Evolutionary conservation across 2,797 vertebrate genomes (phyloP).

Genomic region (Buceros bicornis): DNA sequence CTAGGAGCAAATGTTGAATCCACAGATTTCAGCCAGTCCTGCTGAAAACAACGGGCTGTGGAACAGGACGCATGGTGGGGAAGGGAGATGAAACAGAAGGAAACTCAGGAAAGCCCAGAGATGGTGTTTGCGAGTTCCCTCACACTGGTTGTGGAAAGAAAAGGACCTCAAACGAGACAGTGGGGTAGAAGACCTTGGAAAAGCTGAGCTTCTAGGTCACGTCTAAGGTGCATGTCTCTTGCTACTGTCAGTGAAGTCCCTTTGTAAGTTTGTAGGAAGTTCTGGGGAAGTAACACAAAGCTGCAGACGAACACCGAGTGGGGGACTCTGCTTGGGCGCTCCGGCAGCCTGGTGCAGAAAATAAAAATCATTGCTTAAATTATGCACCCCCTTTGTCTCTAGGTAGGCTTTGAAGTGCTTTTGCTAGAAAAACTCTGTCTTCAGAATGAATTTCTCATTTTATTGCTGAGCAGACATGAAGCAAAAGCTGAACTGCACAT

Average conservation of each 20-base stretch:
- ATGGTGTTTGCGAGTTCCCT: not conserved
- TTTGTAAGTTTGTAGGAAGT: not conserved
- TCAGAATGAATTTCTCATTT: not conserved
- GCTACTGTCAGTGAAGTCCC: too few species aligned
- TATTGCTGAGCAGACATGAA: not conserved
- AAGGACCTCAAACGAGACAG: not conserved
- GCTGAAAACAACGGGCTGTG: not conserved
- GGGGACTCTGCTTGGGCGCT: not conserved
- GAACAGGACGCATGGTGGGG: accelerated
- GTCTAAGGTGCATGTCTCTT: not conserved
- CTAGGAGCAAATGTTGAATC: not conserved
- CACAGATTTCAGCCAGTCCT: not conserved
- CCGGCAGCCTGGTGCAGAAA: not conserved
- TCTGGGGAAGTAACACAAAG: not conserved
- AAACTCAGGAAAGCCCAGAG: not conserved
- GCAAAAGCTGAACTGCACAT: not conserved
- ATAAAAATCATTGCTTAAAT: not conserved
- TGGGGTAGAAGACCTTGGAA: accelerated
- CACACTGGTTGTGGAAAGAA: not conserved
- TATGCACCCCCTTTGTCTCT: not conserved
- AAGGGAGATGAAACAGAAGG: not conserved
- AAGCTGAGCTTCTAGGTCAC: not conserved
- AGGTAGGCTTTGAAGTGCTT: not conserved
- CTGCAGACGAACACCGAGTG: not conserved
- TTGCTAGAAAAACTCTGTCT: not conserved